phyloP scores from a whole-genome alignment of 1,140 invertebrate species.

The Laupala kohalensis region DNA sequence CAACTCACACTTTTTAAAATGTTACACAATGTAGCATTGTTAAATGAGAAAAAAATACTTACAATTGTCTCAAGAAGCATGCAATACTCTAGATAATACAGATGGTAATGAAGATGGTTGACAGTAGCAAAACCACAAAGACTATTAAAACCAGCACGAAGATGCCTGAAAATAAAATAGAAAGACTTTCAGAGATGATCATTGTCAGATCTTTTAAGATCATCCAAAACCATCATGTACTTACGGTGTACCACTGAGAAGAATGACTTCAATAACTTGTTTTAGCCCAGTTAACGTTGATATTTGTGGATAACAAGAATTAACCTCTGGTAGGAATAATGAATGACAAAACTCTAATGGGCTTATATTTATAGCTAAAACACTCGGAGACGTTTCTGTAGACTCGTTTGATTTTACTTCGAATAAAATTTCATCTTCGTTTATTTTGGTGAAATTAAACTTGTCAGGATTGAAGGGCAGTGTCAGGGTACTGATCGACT shows the following conservation, averaged over 20 bases:
- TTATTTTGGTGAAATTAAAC: slow-evolving; percentile 37
- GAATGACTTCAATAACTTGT: slow-evolving; percentile 23
- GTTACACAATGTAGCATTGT: too few relatives aligned
- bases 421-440: slow-evolving; percentile 29
- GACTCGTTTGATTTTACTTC: neutral
- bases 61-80: slow-evolving; percentile 51
- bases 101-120: slow-evolving; percentile 67
- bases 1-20: too few relatives aligned
- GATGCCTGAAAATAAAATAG: slow-evolving; percentile 31
- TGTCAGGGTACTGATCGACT: slow-evolving; percentile 26
- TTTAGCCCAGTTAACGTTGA: slow-evolving; percentile 21
- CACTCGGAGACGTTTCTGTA: neutral
- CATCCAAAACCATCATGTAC: slow-evolving; percentile 5
- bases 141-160: slow-evolving; percentile 60
- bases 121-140: slow-evolving; percentile 65
- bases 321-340: slow-evolving; percentile 31
- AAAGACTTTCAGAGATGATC: neutral
- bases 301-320: slow-evolving; percentile 28
- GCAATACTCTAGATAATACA: slow-evolving; percentile 47
- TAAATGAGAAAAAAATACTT: too few relatives aligned
- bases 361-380: slow-evolving; percentile 34
- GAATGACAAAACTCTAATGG: slow-evolving; percentile 36
- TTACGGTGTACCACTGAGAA: slow-evolving; percentile 25
- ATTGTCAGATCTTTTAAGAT: neutral
- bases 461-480: slow-evolving; percentile 29